These are phyloP conservation scores for Dendrolimus pini DNA, from an alignment of 2,888 invertebrate species.

Conservation along the genomic window DNA sequence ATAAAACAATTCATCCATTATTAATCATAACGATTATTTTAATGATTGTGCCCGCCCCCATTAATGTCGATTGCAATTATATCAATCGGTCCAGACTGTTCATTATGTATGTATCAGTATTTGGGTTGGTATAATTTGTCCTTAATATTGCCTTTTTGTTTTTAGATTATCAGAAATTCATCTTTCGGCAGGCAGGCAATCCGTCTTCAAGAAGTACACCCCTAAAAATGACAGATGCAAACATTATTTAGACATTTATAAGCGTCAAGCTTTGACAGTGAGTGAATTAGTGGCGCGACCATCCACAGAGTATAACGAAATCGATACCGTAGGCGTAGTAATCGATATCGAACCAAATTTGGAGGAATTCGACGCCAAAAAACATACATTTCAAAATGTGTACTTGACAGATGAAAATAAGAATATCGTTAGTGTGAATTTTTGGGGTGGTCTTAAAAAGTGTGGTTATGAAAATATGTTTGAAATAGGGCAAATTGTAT, in stretches of 20 bases:
- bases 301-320: slow-evolving; percentile 77
- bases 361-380: slow-evolving; percentile 45
- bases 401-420: slow-evolving; percentile 75
- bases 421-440: slow-evolving; percentile 71
- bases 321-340: slow-evolving; percentile 84
- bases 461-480: slow-evolving; percentile 74
- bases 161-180: slow-evolving; percentile 67
- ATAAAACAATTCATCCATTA: not conserved
- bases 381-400: slow-evolving; percentile 70
- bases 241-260: slow-evolving; percentile 21
- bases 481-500: slow-evolving; percentile 73
- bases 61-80: no score
- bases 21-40: no score
- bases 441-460: slow-evolving; percentile 72
- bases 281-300: slow-evolving; percentile 44
- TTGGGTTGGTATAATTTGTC: no score
- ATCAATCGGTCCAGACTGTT: no score
- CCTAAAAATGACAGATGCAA: slow-evolving; percentile 21
- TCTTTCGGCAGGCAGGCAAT: slow-evolving; percentile 70
- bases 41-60: no score
- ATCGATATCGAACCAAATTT: slow-evolving; percentile 71
- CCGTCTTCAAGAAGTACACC: slow-evolving; percentile 48
- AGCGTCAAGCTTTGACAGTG: slow-evolving; percentile 62
- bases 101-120: no score
- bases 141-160: no score